These are phyloP conservation scores for Sorex araneus DNA, from an alignment of 2,113 vertebrate genomes.

Conservation along the genomic window DNA sequence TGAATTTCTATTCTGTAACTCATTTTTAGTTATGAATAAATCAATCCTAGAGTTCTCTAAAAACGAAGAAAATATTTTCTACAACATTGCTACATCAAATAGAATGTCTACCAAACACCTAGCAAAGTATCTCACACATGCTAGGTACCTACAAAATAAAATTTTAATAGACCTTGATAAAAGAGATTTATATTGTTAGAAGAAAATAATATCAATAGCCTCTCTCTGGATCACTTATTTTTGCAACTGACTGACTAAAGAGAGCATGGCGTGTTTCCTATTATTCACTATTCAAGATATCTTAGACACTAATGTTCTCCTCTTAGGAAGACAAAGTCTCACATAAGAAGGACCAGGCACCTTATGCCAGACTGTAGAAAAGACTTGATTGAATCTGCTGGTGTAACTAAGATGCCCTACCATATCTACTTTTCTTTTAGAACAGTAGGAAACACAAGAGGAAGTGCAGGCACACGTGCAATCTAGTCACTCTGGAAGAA, in stretches of 20 bases:
- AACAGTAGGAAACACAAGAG: not conserved
- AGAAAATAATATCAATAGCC: not conserved
- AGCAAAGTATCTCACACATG: not conserved
- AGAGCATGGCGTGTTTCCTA: no score
- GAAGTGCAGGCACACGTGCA: not conserved
- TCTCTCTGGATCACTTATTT: not conserved
- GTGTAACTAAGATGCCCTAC: not conserved
- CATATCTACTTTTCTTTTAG: not conserved
- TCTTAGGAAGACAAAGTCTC: not conserved
- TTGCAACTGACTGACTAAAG: not conserved
- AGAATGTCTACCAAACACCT: not conserved
- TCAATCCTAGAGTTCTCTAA: not conserved
- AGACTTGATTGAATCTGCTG: not conserved
- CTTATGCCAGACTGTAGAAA: not conserved
- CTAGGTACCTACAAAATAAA: not conserved
- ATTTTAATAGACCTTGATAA: not conserved
- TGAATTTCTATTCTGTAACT: constrained; percentile 25
- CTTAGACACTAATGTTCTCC: not conserved
- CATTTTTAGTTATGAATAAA: constrained; percentile 12
- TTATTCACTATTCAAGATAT: not conserved
- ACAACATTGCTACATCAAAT: not conserved
- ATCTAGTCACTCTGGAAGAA: not conserved
- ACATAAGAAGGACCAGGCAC: not conserved
- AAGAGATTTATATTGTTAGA: not conserved
- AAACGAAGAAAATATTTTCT: not conserved